These are phyloP conservation scores for Oscheius sp. DNA, from an alignment of 2,888 invertebrate species.

Conservation along the genomic window DNA sequence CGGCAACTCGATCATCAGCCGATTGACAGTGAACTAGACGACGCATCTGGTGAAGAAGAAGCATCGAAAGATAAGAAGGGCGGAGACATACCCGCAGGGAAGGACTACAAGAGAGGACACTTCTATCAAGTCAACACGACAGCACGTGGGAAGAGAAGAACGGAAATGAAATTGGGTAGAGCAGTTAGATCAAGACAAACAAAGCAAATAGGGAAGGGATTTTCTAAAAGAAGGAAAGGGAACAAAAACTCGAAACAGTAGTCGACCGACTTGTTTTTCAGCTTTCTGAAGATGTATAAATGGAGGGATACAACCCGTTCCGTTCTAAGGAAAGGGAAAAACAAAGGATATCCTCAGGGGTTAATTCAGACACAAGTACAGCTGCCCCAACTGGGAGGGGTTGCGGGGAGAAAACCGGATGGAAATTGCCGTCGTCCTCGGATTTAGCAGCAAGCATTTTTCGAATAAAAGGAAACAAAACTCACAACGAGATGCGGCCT, in stretches of 20 bases:
- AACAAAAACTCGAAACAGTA: neutral
- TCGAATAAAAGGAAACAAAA: conserved; percentile 5
- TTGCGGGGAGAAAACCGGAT: conserved; percentile 9
- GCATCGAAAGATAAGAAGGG: neutral
- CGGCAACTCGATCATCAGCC: conserved; percentile 7
- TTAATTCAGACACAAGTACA: conserved; percentile 17
- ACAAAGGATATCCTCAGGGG: too few relatives aligned
- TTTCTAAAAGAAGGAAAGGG: too few relatives aligned
- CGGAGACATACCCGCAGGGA: neutral
- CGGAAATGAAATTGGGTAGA: too few relatives aligned
- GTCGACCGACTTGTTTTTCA: neutral
- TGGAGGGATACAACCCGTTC: neutral
- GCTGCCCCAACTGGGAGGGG: conserved; percentile 4
- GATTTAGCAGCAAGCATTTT: conserved; percentile 14
- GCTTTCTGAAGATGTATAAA: neutral
- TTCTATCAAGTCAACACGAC: neutral
- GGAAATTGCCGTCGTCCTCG: conserved; percentile 26
- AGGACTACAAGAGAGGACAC: neutral
- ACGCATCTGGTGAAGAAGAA: conserved; percentile 3
- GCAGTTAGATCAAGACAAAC: too few relatives aligned
- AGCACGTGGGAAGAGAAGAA: neutral
- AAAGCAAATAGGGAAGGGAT: neutral
- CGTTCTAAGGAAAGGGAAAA: too few relatives aligned
- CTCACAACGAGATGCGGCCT: conserved; percentile 3
- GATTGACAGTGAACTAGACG: conserved; percentile 17